Conservation (phyloP, 2,113 vertebrate genomes). For the Anguilla rostrata region DNA sequence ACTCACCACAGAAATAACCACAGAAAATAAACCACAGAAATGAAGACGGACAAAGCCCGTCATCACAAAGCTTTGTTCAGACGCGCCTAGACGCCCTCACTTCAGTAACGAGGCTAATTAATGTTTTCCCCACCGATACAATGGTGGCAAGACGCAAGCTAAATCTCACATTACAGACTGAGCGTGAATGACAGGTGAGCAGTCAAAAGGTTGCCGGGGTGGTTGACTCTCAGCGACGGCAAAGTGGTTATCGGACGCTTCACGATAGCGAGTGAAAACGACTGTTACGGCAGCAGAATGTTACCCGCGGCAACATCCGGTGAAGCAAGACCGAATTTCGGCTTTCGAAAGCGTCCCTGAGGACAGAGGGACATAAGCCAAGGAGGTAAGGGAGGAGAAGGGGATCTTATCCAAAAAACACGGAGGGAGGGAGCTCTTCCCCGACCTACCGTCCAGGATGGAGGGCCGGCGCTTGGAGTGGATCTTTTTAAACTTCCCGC, state of each 20-base stretch:
- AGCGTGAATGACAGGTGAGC: background rate
- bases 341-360: background rate
- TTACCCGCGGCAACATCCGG: too few relatives aligned
- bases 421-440: too few relatives aligned
- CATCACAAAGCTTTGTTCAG: too few relatives aligned
- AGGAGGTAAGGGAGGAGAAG: too few relatives aligned
- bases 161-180: too few relatives aligned
- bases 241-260: background rate
- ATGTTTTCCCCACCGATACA: background rate
- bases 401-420: too few relatives aligned
- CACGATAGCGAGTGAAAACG: background rate
- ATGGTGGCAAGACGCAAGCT: too few relatives aligned
- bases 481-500: slow-evolving; percentile 80
- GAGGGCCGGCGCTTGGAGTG: slow-evolving; percentile 81
- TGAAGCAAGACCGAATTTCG: background rate
- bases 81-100: too few relatives aligned
- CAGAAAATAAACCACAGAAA: background rate
- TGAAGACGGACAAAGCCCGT: too few relatives aligned
- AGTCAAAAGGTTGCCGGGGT: background rate
- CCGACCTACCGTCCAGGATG: slow-evolving; percentile 82
- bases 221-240: background rate
- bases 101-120: background rate
- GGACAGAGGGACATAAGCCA: background rate
- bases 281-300: background rate
- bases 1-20: background rate